Evolutionary conservation across 2,797 vertebrate species (phyloP).

Genomic region (Botia kubotai): DNA sequence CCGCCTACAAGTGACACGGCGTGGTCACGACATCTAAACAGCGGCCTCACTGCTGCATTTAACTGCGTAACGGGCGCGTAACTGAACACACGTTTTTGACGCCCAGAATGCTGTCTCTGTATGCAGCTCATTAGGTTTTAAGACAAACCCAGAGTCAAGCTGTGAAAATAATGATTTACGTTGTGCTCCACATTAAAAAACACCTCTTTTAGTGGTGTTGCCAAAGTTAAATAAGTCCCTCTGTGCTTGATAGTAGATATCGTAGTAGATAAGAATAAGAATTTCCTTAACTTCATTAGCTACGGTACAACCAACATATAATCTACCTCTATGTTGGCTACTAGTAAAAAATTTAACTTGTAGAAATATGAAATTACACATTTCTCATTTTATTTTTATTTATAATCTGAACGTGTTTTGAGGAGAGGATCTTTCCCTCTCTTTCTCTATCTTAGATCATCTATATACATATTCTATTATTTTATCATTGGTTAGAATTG

Average conservation of each 20-base stretch:
- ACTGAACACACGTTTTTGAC: background rate
- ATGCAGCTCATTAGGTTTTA: background rate
- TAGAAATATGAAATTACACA: too few relatives aligned
- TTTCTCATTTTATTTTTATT: too few relatives aligned
- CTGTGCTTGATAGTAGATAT: background rate
- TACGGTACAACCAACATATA: background rate
- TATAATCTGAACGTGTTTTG: too few relatives aligned
- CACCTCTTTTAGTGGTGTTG: background rate
- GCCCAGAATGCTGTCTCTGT: background rate
- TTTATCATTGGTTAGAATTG: too few relatives aligned
- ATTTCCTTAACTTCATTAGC: background rate
- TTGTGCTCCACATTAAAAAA: background rate
- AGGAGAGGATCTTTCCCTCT: too few relatives aligned
- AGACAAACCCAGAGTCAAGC: background rate
- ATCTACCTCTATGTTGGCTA: background rate
- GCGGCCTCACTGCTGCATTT: background rate
- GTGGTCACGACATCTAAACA: background rate
- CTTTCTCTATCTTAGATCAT: too few relatives aligned
- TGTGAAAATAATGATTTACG: background rate
- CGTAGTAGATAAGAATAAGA: too few relatives aligned
- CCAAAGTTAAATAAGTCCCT: background rate
- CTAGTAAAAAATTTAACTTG: too few relatives aligned
- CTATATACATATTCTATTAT: too few relatives aligned
- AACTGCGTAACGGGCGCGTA: background rate
- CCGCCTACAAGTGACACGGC: conserved; percentile 40